Evolutionary conservation across 2,797 vertebrate genomes (phyloP).

Genomic region (Sphenopsis melanotis): DNA sequence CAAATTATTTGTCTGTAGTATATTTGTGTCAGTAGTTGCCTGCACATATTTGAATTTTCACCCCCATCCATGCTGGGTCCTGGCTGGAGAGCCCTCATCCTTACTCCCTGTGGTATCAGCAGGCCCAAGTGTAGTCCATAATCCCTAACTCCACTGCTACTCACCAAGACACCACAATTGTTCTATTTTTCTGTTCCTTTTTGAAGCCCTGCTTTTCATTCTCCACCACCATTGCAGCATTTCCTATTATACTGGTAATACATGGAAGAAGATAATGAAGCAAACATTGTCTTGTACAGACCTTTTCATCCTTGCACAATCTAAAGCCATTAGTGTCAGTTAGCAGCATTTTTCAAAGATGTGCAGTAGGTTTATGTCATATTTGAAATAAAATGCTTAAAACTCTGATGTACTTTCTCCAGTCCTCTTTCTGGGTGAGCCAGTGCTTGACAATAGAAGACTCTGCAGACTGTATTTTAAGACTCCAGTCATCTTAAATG

Average conservation of each 20-base stretch:
- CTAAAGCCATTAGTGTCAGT: conserved; percentile 58
- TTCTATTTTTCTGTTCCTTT: background rate
- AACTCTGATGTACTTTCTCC: conserved; percentile 9
- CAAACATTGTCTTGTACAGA: conserved; percentile 52
- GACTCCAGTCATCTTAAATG: conserved; percentile 38
- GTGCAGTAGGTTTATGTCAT: conserved; percentile 25
- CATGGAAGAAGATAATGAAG: conserved; percentile 54
- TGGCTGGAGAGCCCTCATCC: background rate
- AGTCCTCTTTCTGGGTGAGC: background rate
- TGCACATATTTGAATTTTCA: background rate
- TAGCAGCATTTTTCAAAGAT: conserved; percentile 47
- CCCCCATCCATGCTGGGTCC: background rate
- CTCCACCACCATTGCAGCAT: background rate
- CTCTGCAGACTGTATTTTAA: conserved; percentile 31
- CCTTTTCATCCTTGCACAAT: conserved; percentile 56
- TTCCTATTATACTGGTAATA: conserved; percentile 28
- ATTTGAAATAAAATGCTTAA: conserved; percentile 47
- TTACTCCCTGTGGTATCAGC: background rate
- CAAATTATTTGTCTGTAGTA: background rate
- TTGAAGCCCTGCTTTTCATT: background rate
- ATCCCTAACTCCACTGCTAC: background rate
- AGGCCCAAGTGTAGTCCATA: background rate
- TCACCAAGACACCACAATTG: background rate
- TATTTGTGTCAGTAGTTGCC: background rate
- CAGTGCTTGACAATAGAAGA: background rate